Percentiles rank a stretch among this genome's conserved stretches.
These are phyloP conservation scores for Meteorus cinctellus DNA, from an alignment of 2,888 invertebrate species.

Conservation along the genomic window DNA sequence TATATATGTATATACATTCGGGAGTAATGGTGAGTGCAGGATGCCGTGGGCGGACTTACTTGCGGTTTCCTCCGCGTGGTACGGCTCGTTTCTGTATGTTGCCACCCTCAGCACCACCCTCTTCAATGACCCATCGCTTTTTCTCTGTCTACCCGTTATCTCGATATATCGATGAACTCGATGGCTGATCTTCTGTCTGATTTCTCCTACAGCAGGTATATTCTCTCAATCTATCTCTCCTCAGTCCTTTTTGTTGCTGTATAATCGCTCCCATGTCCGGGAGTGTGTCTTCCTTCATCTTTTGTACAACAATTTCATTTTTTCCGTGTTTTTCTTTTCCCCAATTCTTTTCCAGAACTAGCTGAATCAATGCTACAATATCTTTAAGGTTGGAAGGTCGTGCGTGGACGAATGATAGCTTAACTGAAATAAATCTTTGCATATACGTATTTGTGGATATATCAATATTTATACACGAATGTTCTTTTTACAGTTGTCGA, in stretches of 20 bases:
- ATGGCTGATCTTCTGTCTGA: constrained; percentile 38
- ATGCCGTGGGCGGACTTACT: constrained; percentile 49
- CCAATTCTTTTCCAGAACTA: constrained; percentile 30
- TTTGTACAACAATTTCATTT: constrained; percentile 42
- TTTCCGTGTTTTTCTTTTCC: constrained; percentile 30
- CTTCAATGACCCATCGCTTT: constrained; percentile 39
- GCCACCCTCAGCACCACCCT: constrained; percentile 39
- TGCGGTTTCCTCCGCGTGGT: constrained; percentile 4
- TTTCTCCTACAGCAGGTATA: constrained; percentile 42
- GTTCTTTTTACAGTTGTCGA: not conserved
- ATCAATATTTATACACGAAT: not conserved
- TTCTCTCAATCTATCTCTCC: constrained; percentile 16
- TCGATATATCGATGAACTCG: constrained; percentile 24
- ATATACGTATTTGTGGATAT: too few species aligned
- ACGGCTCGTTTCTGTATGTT: constrained; percentile 19
- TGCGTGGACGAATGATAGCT: not conserved
- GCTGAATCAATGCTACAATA: constrained; percentile 29
- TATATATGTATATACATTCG: not conserved
- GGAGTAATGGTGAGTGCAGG: constrained; percentile 11
- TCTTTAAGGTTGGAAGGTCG: constrained; percentile 36
- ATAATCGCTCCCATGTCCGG: constrained; percentile 47
- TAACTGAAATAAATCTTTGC: not conserved
- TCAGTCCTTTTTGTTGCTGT: constrained; percentile 36
- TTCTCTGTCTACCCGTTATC: constrained; percentile 26
- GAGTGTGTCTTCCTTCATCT: constrained; percentile 40